These are phyloP conservation scores for Pterobdella sp. DNA, from an alignment of 2,888 invertebrate genomes.

Conservation along the genomic window DNA sequence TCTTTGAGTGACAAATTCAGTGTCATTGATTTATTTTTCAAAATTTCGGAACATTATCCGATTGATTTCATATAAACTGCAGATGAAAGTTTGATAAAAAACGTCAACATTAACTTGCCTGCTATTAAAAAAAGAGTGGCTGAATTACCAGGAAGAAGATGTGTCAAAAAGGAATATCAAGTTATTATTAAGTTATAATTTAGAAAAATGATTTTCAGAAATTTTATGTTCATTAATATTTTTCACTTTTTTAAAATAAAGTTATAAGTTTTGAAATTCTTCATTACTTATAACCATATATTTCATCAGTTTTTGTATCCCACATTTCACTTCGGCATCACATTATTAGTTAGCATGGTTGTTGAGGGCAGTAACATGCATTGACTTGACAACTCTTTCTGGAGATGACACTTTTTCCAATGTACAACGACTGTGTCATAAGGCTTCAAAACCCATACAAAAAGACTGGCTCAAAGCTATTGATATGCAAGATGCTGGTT, in stretches of 20 bases:
- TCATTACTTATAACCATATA: too few relatives aligned
- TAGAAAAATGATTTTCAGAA: not conserved
- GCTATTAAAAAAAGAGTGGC: slow-evolving; percentile 57
- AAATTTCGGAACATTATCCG: too few relatives aligned
- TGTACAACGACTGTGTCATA: slow-evolving; percentile 70
- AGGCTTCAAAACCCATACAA: slow-evolving; percentile 58
- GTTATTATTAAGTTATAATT: slow-evolving; percentile 38
- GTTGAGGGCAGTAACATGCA: slow-evolving; percentile 70
- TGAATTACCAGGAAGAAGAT: slow-evolving; percentile 53
- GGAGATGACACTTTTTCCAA: slow-evolving; percentile 64
- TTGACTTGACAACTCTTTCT: slow-evolving; percentile 84
- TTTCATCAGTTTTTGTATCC: too few relatives aligned
- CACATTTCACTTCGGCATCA: not conserved
- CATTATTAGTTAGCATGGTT: slow-evolving; percentile 59
- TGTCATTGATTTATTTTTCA: too few relatives aligned
- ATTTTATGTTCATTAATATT: slow-evolving; percentile 2
- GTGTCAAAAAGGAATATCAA: slow-evolving; percentile 56
- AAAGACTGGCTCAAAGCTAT: slow-evolving; percentile 48
- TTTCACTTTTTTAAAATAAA: not conserved
- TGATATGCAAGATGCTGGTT: slow-evolving; percentile 43
- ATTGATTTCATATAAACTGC: too few relatives aligned
- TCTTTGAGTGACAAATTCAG: too few relatives aligned
- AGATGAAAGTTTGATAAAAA: slow-evolving; percentile 36
- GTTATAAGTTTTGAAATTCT: too few relatives aligned
- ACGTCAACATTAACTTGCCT: slow-evolving; percentile 54